Evolutionary conservation across 2,888 invertebrate genomes (phyloP), one percentile per base, ranked within the genome.

Genomic region (Globia sparganii): DNA sequence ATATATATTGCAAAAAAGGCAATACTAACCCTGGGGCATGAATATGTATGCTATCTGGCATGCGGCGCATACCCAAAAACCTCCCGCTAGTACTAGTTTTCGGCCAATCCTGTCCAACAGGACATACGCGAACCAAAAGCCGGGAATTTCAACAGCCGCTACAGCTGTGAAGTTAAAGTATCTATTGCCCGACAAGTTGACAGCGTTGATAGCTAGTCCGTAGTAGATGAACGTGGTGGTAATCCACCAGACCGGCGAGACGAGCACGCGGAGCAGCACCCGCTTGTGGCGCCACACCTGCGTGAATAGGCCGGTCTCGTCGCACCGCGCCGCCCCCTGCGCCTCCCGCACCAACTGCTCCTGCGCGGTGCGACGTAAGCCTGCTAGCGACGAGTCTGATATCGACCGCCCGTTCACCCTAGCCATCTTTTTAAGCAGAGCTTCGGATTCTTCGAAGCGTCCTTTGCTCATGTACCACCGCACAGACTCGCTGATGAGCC

Each of bases 401-500:
- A 96, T 66, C 21, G 87, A 66, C 56, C 83, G 93, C 11, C 97
- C 96, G 84, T 98, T 98, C 0, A 97, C 94, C 83, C 92, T 94
- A 0, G 98, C 97, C 13, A 98, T 97, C 78, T 95, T 97, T 58
- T 96, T 96, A 18, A 98, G 93, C 1, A 98, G 97, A 28, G 92
- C 92, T 86, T 97, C 97, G 0, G 98, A 98, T 83, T 98, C 97
- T 25, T 97, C 97, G 80, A 97, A 97, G 77, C 97, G 97, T 0
- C 97, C 97, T 89, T 98, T 97, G 75, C 97, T 97, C 86, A 98
- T 94, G 72, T 98, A 97, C 98, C 98, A 98, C 81, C 98, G 97
- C 2, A 98, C 97, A 13, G 98, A 98, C 93, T 98, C 98, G 97
- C 82, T 62, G 40, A 98, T 94, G 21, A 98, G 88, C 97, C 98